Base-by-base conservation (phyloP, 1,140 invertebrate species). In the Halictus rubicundus region DNA sequence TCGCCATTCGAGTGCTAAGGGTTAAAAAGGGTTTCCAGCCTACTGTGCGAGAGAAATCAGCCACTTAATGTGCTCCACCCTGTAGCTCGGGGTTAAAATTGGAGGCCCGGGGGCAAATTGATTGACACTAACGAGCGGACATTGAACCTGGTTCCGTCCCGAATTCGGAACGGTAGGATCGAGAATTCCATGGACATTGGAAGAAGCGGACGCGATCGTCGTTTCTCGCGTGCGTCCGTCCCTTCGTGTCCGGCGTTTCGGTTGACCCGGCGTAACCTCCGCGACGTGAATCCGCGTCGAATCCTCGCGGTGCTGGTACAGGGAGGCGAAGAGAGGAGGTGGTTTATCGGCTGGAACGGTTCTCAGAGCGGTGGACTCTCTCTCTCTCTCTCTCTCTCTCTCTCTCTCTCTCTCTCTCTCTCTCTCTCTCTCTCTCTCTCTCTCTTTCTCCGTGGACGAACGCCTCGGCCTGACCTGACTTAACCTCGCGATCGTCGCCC, bases 281-380 rank as follows among this genome's bases (percentile, higher is more conserved):
- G 82, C 83, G 84, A 86, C 83, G 85, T 85, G 83, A 80, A 85
- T 82, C 83, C 84, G 76, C 84, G 80, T 86, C 84, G 84, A 85
- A 82, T 86, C 84, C 84, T 80, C 72, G 82, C 80, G 71, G 61
- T 61, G 61, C 68, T 54, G 72, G 37, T 64, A 52, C 19, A 52
- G 16, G 2, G 49, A 52, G 14, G 49, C 14, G 49, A 6, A 52
- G 49, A 19, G 25, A 32, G 66, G 74, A 82, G 79, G 74, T 82
- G 75, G 73, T 86, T 86, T 86, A 86, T 86, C 83, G 85, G 80
- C 77, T 73, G 76, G 85, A 86, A 86, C 84, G 83, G 77, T 86
- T 86, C 85, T 86, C 84, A 86, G 84, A 71, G 80, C 80, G 85
- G 52, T 82, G 84, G 84, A 85, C 84, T 79, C 84, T 74, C 71